phyloP scores from a whole-genome alignment of 1,140 invertebrate genomes.

The Brachionus angularis region DNA sequence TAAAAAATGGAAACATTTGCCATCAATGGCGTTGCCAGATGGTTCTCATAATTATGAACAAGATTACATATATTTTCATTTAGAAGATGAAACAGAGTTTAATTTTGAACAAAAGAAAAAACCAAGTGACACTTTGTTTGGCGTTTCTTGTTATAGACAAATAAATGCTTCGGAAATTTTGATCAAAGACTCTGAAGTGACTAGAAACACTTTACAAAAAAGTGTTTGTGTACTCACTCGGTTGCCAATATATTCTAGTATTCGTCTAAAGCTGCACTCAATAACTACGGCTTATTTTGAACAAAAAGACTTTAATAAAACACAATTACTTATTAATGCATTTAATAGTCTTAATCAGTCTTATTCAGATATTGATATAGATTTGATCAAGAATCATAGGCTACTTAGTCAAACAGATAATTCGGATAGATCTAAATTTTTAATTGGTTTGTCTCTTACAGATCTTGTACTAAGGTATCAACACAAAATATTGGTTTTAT shows the following conservation, averaged over 20 bases:
- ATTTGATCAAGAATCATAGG: no score
- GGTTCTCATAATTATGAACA: constrained; percentile 93
- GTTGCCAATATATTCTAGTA: constrained; percentile 56
- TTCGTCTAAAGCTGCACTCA: constrained; percentile 77
- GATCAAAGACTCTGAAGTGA: constrained; percentile 92
- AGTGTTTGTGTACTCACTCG: constrained; percentile 71
- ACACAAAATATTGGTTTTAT: constrained; percentile 84
- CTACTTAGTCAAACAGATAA: no score
- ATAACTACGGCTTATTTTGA: constrained; percentile 96
- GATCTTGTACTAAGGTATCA: constrained; percentile 78
- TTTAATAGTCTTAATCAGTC: constrained; percentile 85
- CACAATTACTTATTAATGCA: constrained; percentile 82
- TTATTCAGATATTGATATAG: no score
- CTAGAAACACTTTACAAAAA: constrained; percentile 87
- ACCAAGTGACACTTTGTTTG: constrained; percentile 80
- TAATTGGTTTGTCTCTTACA: constrained; percentile 71
- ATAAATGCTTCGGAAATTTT: constrained; percentile 88
- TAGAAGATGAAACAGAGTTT: constrained; percentile 56
- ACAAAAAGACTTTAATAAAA: constrained; percentile 65
- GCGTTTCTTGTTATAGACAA: constrained; percentile 94
- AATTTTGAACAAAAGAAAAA: constrained; percentile 62
- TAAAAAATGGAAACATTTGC: constrained; percentile 85
- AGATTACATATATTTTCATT: constrained; percentile 89
- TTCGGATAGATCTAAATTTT: constrained; percentile 44
- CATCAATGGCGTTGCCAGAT: constrained; percentile 89